Base-by-base conservation (phyloP, 2,888 invertebrate species). In the Eudasyphora cyanicolor region DNA sequence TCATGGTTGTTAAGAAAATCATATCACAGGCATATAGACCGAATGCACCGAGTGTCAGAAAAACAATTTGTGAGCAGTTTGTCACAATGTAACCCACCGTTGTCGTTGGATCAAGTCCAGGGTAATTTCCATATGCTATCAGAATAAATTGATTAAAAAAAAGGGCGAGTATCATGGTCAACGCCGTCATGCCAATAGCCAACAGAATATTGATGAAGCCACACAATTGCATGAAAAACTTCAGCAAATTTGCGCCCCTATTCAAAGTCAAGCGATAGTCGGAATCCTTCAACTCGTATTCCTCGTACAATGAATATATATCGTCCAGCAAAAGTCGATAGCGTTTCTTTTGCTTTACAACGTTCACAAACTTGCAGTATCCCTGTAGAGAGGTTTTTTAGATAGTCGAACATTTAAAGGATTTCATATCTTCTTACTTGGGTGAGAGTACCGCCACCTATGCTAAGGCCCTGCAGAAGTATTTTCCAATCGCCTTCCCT, bases 21-120 rank as follows among this genome's bases (percentile, higher is more conserved):
- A 89, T 89, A 29, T 89, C 89, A 1, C 83, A 85, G 0, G 86
- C 86, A 45, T 87, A 89, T 17, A 88, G 88, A 0, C 89, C 89
- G 49, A 89, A 86, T 0, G 82, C 83, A 0, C 88, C 89, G 0
- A 89, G 35, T 0, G 86, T 82, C 0, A 89, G 89, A 32, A 88
- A 79, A 0, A 86, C 19, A 14, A 89, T 87, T 32, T 87, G 88
- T 86, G 89, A 42, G 0, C 88, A 57, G 10, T 86, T 19, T 1
- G 49, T 49, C 17, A 3, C 4, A 8, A 49, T 2, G 19, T 19
- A 49, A 2, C 49, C 49, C 49, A 5, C 19, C 2, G n/a, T n/a
- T 10, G 49, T 49, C 19, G 49, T 17, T 3, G n/a, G 17, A 49
- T 49, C 49, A 1, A 49, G n/a, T n/a, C n/a, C n/a, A n/a, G n/a